Percentiles rank a stretch among this genome's conserved stretches.
phyloP scores from a whole-genome alignment of 2,113 vertebrate genomes.

The Nettapus auritus region DNA sequence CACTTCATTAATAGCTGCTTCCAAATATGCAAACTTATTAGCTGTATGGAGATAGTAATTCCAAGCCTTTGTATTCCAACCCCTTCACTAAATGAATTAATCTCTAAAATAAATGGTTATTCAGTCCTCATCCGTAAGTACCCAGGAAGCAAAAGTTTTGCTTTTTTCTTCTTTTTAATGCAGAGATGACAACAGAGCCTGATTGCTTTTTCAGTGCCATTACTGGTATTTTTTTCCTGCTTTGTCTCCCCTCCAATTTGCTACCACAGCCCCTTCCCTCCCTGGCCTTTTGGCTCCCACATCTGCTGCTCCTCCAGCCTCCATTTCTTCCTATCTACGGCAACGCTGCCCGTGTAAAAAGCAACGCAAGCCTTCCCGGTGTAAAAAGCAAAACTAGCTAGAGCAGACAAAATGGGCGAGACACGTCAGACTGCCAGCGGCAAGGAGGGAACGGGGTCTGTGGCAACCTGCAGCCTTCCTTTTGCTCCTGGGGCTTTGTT shows the following conservation, averaged over 20 bases:
- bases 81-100: not conserved
- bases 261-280: not conserved
- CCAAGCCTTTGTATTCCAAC: not conserved
- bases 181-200: not conserved
- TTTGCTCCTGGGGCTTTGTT: not conserved
- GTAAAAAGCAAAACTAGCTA: not conserved
- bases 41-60: not conserved
- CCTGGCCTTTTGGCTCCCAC: not conserved
- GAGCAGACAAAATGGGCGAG: not conserved
- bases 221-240: not conserved
- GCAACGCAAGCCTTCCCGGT: not conserved
- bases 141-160: not conserved
- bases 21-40: not conserved
- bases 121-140: not conserved
- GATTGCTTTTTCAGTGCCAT: not conserved
- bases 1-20: not conserved
- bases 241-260: not conserved
- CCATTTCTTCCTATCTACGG: rapidly evolving
- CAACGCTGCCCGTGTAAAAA: rapidly evolving
- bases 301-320: not conserved
- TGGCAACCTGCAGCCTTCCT: not conserved
- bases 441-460: not conserved
- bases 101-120: not conserved
- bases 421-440: rapidly evolving
- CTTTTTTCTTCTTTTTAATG: not conserved